Conservation (phyloP, 1,140 invertebrate genomes). For the Neomicropteryx cornuta region DNA sequence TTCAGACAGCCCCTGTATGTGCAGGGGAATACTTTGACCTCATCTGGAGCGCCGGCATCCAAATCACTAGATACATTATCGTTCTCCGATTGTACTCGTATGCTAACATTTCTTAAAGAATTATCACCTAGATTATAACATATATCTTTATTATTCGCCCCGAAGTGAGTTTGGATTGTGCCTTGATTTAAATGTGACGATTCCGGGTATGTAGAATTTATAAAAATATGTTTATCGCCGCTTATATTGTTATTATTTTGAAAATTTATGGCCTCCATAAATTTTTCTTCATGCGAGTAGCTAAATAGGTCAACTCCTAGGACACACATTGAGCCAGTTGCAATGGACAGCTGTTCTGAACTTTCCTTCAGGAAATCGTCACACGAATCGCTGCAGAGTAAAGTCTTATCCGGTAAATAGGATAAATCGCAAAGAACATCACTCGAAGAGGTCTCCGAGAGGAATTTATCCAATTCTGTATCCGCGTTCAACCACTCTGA, state of each 20-base stretch:
- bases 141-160: constrained; percentile 4
- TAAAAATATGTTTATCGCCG: too few relatives aligned
- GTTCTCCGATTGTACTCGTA: neutral
- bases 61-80: neutral
- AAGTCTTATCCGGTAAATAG: constrained; percentile 26
- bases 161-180: too few relatives aligned
- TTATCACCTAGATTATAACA: neutral
- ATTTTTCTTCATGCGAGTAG: constrained; percentile 5
- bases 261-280: neutral
- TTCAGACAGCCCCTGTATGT: constrained; percentile 50
- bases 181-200: too few relatives aligned
- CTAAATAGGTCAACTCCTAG: constrained; percentile 9
- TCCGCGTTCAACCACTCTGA: constrained; percentile 10
- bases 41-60: neutral
- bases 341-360: constrained; percentile 16
- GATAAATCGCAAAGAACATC: constrained; percentile 9
- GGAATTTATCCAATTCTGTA: constrained; percentile 11
- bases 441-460: constrained; percentile 9
- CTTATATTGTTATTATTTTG: constrained; percentile 4
- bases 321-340: constrained; percentile 8
- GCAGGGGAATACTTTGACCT: constrained; percentile 43
- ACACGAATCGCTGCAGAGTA: constrained; percentile 32
- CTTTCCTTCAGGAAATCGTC: constrained; percentile 30
- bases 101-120: neutral
- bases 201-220: too few relatives aligned